Conservation (phyloP, 2,797 vertebrate genomes). For the Phaenicophaeus curvirostris region DNA sequence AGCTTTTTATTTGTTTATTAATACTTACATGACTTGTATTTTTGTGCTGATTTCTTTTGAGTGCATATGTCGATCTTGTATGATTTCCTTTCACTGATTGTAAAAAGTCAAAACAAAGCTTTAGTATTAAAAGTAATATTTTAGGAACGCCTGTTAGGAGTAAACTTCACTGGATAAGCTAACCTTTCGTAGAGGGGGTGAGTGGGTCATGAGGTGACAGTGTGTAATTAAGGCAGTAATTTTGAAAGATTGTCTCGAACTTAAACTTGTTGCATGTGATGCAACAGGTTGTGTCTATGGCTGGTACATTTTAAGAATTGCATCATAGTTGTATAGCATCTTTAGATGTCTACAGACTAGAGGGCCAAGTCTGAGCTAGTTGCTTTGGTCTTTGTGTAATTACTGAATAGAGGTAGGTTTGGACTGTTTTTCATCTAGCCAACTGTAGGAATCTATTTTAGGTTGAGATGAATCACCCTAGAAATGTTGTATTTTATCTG, state of each 20-base stretch:
- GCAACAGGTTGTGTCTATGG: neutral
- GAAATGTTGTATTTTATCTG: constrained; percentile 43
- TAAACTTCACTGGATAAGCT: neutral
- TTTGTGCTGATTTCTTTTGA: neutral
- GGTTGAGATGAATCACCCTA: constrained; percentile 50
- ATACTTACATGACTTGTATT: neutral
- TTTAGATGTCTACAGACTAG: neutral
- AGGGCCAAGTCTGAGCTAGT: neutral
- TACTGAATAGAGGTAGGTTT: neutral
- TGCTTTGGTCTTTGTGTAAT: neutral
- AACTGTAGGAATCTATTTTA: constrained; percentile 52
- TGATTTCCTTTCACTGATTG: neutral
- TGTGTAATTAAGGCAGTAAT: neutral
- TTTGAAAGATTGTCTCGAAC: neutral
- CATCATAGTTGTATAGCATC: neutral
- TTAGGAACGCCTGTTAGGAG: neutral
- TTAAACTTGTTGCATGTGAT: neutral
- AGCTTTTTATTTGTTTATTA: neutral
- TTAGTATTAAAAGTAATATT: neutral
- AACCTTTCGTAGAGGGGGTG: neutral
- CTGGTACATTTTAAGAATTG: neutral
- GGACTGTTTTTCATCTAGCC: neutral
- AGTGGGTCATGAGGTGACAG: neutral
- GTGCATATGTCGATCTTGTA: neutral
- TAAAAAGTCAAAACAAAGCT: neutral